phyloP scores from a whole-genome alignment of 2,888 invertebrate species.

The Cephus pulcher region DNA sequence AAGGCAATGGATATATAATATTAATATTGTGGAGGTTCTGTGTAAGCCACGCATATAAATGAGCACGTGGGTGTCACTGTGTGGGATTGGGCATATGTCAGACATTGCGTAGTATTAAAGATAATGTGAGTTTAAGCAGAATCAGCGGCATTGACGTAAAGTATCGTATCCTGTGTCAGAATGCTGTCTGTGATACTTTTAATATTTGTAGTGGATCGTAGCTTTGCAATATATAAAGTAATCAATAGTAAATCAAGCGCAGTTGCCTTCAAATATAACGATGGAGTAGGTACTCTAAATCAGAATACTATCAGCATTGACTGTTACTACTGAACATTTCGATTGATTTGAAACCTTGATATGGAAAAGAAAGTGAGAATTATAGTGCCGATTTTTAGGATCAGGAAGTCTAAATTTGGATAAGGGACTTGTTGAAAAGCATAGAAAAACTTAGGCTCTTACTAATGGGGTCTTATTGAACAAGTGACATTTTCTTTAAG shows the following conservation, averaged over 20 bases:
- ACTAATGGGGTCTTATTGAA: background rate
- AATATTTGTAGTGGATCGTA: constrained; percentile 17
- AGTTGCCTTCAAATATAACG: constrained; percentile 52
- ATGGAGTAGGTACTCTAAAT: constrained; percentile 45
- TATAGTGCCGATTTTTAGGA: background rate
- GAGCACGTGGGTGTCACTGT: constrained; percentile 3
- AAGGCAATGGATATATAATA: background rate
- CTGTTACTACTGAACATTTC: background rate
- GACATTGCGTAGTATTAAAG: background rate
- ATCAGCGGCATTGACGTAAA: background rate
- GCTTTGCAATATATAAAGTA: constrained; percentile 40
- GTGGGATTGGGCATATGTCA: constrained; percentile 1
- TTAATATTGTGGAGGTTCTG: constrained; percentile 9
- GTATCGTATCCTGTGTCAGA: background rate
- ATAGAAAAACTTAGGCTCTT: background rate
- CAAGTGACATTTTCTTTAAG: background rate
- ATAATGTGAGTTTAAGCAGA: background rate
- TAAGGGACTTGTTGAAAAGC: too few species aligned
- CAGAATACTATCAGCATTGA: background rate
- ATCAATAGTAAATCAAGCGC: constrained; percentile 51
- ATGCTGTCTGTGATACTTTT: constrained; percentile 7
- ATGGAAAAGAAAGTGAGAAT: background rate
- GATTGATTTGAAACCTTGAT: background rate
- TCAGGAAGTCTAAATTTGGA: too few species aligned
- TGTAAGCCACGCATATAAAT: background rate